Evolutionary conservation across 2,113 vertebrate species (phyloP), one percentile per base, ranked within the genome.

Genomic region (Orycteropus afer): DNA sequence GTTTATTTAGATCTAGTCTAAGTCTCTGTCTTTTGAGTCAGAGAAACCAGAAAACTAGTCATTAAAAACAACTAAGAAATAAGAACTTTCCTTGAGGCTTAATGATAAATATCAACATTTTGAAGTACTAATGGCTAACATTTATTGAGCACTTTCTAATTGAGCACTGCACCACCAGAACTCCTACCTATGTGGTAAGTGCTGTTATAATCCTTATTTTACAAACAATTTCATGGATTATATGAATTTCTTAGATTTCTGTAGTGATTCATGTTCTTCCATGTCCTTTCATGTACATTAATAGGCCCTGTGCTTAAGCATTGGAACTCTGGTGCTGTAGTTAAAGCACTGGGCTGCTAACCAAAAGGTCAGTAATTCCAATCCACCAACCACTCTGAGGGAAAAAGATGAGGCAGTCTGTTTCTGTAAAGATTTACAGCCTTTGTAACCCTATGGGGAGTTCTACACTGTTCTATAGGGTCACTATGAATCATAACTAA

Each of bases 11-110:
- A n/a, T 88, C 23, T 88, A 7, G 74, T 91, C 11, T 87, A 42
- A 80, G 40, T 55, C 55, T 80, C 45, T 63, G 61, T 87, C 37
- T 93, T 82, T 80, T 55, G 61, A 92, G 51, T 47, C 76, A 84
- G 37, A 61, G 59, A 88, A 53, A 45, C 84, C 61, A 65, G 51
- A 94, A 76, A 47, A 20, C 18, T 29, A 27, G 51, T 40, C 47
- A 63, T 86, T 63, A 89, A 77, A 61, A 29, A n/a, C n/a, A 86
- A 84, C 49, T 93, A 74, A 93, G 37, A 80, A 86, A 63, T 13
- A 10, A 55, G 15, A 65, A 49, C 79, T 97, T 86, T 93, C 83
- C 27, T 49, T 83, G 27, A 84, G 63, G 15, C 45, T 86, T 83
- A 83, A 55, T 79, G 90, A 51, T 61, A 53, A 40, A 77, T 49